Conservation (phyloP, 2,797 vertebrate genomes). For the Trichosurus vulpecula region DNA sequence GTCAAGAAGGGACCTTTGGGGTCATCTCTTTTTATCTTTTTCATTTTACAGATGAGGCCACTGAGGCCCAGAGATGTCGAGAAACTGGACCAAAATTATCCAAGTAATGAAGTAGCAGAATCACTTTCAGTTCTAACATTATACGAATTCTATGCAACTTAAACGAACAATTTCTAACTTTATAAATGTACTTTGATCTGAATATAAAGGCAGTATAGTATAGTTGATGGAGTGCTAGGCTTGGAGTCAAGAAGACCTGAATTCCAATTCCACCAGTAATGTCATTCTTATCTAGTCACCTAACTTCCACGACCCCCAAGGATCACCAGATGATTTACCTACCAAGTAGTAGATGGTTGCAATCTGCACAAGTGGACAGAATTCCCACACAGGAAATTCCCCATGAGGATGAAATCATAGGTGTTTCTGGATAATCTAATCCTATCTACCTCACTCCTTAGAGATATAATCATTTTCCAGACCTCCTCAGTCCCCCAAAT, state of each 20-base stretch:
- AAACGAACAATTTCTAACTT: constrained; percentile 11
- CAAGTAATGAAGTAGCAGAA: not conserved
- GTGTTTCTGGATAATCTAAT: not conserved
- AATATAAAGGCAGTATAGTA: not conserved
- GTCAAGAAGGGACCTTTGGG: not conserved
- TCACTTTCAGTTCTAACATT: constrained; percentile 6
- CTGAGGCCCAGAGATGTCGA: not conserved
- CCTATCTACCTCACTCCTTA: not conserved
- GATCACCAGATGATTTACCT: not conserved
- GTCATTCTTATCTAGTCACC: not conserved
- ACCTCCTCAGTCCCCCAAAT: not conserved
- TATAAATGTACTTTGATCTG: constrained; percentile 1
- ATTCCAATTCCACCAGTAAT: not conserved
- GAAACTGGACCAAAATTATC: not conserved
- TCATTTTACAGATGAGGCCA: not conserved
- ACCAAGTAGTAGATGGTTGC: not conserved
- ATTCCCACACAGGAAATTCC: not conserved
- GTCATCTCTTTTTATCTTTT: not conserved
- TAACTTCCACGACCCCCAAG: not conserved
- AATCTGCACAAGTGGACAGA: not conserved
- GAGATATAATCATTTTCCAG: not conserved
- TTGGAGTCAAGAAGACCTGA: not conserved
- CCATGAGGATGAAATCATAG: not conserved
- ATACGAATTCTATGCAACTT: constrained; percentile 20
- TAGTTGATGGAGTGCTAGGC: not conserved